Percentiles rank a stretch among this genome's conserved stretches.
phyloP scores from a whole-genome alignment of 2,797 vertebrate species.

The Mormyrops boulengeri region DNA sequence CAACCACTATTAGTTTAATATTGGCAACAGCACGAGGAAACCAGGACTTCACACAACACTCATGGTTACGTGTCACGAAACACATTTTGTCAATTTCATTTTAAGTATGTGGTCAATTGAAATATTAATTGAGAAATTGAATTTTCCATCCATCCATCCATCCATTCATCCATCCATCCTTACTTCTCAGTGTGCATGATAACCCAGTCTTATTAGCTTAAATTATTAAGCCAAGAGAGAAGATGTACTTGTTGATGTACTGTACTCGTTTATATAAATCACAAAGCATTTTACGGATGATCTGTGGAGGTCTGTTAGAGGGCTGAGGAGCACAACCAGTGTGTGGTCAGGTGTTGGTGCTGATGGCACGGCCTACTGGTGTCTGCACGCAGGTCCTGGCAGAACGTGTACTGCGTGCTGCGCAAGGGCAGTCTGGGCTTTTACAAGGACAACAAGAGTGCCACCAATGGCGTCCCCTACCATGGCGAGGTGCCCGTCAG shows the following conservation, averaged over 20 bases:
- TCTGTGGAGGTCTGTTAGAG: not conserved
- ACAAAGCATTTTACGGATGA: not conserved
- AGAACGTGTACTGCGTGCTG: slow-evolving; percentile 81
- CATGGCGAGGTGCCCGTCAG: slow-evolving; percentile 78
- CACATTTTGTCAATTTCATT: not conserved
- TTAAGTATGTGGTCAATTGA: not conserved
- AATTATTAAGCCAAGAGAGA: not conserved
- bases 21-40: too few relatives aligned
- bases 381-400: slow-evolving; percentile 72
- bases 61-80: not conserved
- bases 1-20: too few relatives aligned
- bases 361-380: not conserved
- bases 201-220: not conserved
- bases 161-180: not conserved
- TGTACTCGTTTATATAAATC: not conserved
- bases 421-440: slow-evolving; percentile 76
- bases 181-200: not conserved
- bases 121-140: not conserved
- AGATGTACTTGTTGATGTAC: not conserved
- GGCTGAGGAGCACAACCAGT: not conserved
- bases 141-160: not conserved
- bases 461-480: slow-evolving; percentile 61
- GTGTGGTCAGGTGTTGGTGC: not conserved
- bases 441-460: slow-evolving; percentile 79
- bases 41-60: too few relatives aligned